Evolutionary conservation across 2,113 vertebrate species (phyloP).

Genomic region (Nibea albiflora): DNA sequence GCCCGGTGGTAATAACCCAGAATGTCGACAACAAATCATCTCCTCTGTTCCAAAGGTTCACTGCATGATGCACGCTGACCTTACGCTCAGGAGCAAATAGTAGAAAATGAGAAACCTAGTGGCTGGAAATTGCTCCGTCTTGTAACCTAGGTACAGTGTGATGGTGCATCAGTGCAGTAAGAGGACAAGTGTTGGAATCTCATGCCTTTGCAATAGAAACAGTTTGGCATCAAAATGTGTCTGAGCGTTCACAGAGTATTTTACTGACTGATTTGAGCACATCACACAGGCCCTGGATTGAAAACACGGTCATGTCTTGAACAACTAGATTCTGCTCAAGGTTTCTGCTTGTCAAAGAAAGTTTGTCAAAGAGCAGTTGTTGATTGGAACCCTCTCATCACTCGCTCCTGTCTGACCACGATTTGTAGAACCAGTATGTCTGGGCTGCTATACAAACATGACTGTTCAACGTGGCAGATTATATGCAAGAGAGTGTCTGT

Average conservation of each 20-base stretch:
- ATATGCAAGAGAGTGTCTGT: too few relatives aligned
- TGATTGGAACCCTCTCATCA: too few relatives aligned
- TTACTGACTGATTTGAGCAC: not conserved
- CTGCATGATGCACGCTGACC: conserved; percentile 48
- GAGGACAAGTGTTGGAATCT: not conserved
- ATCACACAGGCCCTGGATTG: not conserved
- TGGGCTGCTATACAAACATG: too few relatives aligned
- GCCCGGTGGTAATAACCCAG: conserved; percentile 63
- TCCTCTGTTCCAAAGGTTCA: conserved; percentile 45
- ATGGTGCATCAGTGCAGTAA: conserved; percentile 4
- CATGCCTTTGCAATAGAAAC: not conserved
- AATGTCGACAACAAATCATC: conserved; percentile 67
- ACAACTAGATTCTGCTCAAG: too few relatives aligned
- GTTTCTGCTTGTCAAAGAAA: too few relatives aligned
- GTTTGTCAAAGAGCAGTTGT: too few relatives aligned
- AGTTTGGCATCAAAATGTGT: not conserved
- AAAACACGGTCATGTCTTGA: not conserved
- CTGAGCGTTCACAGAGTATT: not conserved
- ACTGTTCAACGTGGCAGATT: too few relatives aligned
- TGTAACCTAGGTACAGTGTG: conserved; percentile 3
- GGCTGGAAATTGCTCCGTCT: conserved; percentile 50
- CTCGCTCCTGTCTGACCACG: too few relatives aligned
- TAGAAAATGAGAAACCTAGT: conserved; percentile 61
- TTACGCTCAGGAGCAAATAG: conserved; percentile 55
- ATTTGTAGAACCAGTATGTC: too few relatives aligned